These are phyloP conservation scores for Myotis lucifugus DNA, from an alignment of 2,113 vertebrate genomes.

Conservation along the genomic window DNA sequence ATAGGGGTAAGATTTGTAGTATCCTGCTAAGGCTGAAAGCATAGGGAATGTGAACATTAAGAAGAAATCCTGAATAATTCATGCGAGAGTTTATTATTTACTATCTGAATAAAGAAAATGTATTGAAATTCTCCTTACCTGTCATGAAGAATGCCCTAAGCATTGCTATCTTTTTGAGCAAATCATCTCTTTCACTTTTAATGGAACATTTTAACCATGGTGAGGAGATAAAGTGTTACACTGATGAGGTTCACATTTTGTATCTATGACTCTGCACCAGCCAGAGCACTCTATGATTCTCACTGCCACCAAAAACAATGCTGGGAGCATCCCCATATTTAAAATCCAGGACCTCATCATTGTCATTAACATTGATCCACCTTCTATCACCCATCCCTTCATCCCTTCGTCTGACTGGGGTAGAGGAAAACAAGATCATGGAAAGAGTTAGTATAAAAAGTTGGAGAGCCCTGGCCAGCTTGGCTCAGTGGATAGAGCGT, in stretches of 20 bases:
- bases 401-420: too few relatives aligned
- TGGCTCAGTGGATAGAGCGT: too few relatives aligned
- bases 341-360: neutral
- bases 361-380: neutral
- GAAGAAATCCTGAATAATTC: slow-evolving; percentile 48
- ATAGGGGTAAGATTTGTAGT: neutral
- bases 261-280: neutral
- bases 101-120: slow-evolving; percentile 29
- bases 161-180: slow-evolving; percentile 2
- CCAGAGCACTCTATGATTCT: neutral
- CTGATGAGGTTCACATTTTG: neutral
- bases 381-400: neutral
- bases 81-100: slow-evolving; percentile 53
- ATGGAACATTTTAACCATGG: slow-evolving; percentile 22
- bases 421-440: slow-evolving; percentile 12
- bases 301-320: neutral
- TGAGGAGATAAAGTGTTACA: neutral
- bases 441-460: neutral
- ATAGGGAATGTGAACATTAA: slow-evolving; percentile 21
- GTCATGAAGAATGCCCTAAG: neutral
- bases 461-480: neutral
- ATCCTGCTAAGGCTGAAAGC: neutral
- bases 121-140: neutral
- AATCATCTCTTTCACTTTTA: slow-evolving; percentile 32
- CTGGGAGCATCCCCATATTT: neutral